Percentiles rank a stretch among this genome's conserved stretches.
These are phyloP conservation scores for Crepidodera aurea DNA, from an alignment of 2,888 invertebrate species.

Conservation along the genomic window DNA sequence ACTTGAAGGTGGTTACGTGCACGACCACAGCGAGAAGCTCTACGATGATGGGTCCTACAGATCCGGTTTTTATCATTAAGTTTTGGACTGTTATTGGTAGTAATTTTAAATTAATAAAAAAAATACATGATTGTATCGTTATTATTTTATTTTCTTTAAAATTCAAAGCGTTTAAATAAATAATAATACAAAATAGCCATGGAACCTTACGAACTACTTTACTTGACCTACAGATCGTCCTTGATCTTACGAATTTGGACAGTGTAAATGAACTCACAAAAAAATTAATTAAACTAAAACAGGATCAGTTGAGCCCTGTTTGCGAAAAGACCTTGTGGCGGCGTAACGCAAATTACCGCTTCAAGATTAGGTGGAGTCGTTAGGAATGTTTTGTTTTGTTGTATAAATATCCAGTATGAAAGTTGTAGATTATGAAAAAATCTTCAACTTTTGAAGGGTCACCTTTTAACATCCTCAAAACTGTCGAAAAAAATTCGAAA, in stretches of 20 bases:
- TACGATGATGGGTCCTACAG: constrained; percentile 55
- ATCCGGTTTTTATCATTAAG: constrained; percentile 40
- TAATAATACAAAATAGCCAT: no score
- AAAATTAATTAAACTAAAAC: not conserved
- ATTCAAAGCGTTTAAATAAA: no score
- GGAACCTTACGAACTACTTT: no score
- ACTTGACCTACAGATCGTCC: constrained; percentile 14
- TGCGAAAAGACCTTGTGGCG: constrained; percentile 9
- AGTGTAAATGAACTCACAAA: constrained; percentile 16
- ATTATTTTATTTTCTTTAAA: no score
- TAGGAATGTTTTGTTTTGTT: no score
- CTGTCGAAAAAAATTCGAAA: no score
- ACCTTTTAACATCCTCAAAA: no score
- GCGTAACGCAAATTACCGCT: constrained; percentile 2
- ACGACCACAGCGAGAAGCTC: constrained; percentile 49
- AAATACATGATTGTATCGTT: no score
- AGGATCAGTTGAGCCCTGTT: constrained; percentile 6
- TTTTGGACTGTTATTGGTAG: constrained; percentile 19
- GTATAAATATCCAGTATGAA: no score
- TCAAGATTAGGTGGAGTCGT: constrained; percentile 12
- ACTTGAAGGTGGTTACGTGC: constrained; percentile 51
- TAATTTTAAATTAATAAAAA: constrained; percentile 27
- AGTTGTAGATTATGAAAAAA: no score
- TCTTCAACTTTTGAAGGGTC: no score
- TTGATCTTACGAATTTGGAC: constrained; percentile 15